phyloP scores from a whole-genome alignment of 1,140 invertebrate genomes.

The Glossosoma conforme region DNA sequence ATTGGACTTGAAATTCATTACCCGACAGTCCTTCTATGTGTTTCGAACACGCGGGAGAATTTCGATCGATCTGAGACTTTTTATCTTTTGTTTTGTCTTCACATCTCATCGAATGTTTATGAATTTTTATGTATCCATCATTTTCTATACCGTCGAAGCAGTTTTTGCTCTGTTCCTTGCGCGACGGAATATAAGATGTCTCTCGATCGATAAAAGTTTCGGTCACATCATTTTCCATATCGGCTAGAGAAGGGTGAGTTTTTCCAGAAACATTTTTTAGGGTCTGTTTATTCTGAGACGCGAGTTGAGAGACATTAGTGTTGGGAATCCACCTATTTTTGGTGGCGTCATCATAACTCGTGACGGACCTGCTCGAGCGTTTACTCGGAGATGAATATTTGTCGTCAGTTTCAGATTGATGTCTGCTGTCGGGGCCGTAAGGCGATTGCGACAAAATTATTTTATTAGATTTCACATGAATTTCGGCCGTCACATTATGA shows the following conservation, averaged over 20 bases:
- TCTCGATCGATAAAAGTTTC: neutral
- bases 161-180: conserved; percentile 36
- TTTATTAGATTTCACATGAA: conserved; percentile 44
- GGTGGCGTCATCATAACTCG: neutral
- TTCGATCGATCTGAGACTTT: conserved; percentile 1
- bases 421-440: conserved; percentile 3
- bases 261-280: neutral
- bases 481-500: conserved; percentile 47
- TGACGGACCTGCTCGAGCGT: conserved; percentile 13
- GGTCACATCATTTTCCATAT: neutral
- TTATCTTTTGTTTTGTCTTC: conserved; percentile 10
- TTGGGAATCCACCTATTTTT: neutral
- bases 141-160: conserved; percentile 42
- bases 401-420: conserved; percentile 25
- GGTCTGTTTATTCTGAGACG: neutral
- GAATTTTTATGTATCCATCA: conserved; percentile 47
- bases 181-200: neutral
- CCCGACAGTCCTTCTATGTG: conserved; percentile 1
- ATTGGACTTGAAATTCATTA: conserved; percentile 1
- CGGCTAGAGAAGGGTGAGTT: neutral
- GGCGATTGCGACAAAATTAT: conserved; percentile 39
- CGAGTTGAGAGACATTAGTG: neutral
- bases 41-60: conserved; percentile 1
- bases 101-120: conserved; percentile 38
- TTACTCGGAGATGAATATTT: conserved; percentile 24